phyloP scores from a whole-genome alignment of 2,797 vertebrate species.

The Natrix natrix region DNA sequence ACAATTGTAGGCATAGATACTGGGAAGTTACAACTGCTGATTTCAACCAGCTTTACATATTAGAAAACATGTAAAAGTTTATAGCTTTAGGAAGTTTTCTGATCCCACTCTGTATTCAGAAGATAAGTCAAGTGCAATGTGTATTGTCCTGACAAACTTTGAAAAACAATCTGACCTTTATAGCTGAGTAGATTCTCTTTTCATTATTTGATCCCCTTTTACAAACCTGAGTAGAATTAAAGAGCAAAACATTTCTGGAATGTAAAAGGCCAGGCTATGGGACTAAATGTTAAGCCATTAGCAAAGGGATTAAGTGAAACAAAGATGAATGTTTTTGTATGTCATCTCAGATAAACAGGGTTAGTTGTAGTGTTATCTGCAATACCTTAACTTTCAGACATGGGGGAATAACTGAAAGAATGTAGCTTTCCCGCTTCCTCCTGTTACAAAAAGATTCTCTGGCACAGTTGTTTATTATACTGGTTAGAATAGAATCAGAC shows the following conservation, averaged over 20 bases:
- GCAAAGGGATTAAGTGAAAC: neutral
- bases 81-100: neutral
- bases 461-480: neutral
- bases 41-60: neutral
- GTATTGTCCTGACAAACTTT: neutral
- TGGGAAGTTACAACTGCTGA: neutral
- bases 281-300: conserved; percentile 32
- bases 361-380: neutral
- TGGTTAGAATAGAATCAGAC: neutral
- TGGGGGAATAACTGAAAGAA: neutral
- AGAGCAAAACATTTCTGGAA: conserved; percentile 54
- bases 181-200: conserved; percentile 39
- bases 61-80: neutral
- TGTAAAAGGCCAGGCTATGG: conserved; percentile 18
- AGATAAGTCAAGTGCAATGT: conserved; percentile 1
- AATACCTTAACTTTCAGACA: neutral
- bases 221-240: conserved; percentile 41
- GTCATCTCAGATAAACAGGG: neutral
- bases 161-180: conserved; percentile 13
- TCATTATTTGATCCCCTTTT: conserved; percentile 5
- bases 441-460: neutral
- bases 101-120: neutral
- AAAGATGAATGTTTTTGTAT: neutral
- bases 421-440: fast-evolving
- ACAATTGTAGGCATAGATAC: neutral